These are phyloP conservation scores for Helogale parvula DNA, from an alignment of 2,113 vertebrate species.

Conservation along the genomic window DNA sequence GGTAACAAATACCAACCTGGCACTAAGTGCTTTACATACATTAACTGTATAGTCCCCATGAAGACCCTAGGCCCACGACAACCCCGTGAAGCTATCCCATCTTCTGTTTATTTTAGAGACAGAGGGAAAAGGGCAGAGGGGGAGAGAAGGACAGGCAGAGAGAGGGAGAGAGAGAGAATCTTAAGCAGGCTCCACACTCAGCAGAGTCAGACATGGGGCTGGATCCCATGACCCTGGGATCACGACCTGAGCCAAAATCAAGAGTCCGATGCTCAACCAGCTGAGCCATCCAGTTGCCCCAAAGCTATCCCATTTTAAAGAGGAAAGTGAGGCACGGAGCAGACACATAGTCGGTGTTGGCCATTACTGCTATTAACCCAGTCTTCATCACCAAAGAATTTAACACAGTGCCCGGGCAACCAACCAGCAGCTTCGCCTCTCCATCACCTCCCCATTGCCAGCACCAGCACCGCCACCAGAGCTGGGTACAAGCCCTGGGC, in stretches of 20 bases:
- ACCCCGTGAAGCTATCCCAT: neutral
- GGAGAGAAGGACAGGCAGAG: too few relatives aligned
- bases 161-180: too few relatives aligned
- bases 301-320: neutral
- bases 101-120: too few relatives aligned
- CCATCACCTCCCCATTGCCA: neutral
- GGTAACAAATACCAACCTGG: neutral
- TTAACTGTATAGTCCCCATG: neutral
- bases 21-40: neutral
- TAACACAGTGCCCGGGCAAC: neutral
- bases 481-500: neutral
- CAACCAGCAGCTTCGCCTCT: rapidly evolving
- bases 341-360: neutral
- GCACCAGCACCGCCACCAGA: rapidly evolving
- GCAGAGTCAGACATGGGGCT: too few relatives aligned
- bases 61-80: neutral
- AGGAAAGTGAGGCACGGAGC: too few relatives aligned
- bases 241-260: too few relatives aligned
- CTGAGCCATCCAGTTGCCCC: too few relatives aligned
- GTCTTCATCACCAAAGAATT: neutral
- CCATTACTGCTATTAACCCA: rapidly evolving
- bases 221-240: too few relatives aligned
- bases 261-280: too few relatives aligned
- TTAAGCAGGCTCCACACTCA: too few relatives aligned
- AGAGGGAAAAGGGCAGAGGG: too few relatives aligned